Conservation (phyloP, 2,113 vertebrate species). For the Trematocara variabile region DNA sequence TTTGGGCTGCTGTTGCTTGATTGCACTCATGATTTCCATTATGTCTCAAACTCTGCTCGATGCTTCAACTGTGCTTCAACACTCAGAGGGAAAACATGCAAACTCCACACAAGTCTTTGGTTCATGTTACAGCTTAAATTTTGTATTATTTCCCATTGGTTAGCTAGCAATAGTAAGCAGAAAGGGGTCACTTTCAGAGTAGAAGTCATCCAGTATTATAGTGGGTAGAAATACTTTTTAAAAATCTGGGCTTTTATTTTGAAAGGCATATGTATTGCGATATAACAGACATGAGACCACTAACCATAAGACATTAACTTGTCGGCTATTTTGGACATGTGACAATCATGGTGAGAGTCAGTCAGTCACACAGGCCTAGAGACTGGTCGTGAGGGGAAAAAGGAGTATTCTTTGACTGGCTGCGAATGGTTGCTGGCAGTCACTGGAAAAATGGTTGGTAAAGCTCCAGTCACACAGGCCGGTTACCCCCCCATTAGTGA, state of each 20-base stretch:
- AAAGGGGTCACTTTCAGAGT: background rate
- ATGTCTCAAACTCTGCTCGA: background rate
- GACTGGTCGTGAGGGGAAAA: background rate
- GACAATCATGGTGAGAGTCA: accelerated
- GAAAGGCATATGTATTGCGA: accelerated
- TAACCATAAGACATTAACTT: background rate
- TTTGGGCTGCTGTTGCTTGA: background rate
- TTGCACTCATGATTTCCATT: background rate
- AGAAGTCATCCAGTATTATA: background rate
- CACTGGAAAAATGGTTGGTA: background rate
- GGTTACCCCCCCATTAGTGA: background rate
- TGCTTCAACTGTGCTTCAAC: background rate
- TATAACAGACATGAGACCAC: background rate
- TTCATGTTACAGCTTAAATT: background rate
- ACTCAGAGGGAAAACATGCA: background rate
- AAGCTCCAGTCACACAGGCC: accelerated
- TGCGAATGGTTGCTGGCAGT: accelerated
- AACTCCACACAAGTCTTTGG: background rate
- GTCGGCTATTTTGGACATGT: background rate
- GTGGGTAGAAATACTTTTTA: background rate
- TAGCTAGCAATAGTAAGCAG: background rate
- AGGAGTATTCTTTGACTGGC: background rate
- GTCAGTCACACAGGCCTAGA: background rate
- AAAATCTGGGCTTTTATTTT: background rate
- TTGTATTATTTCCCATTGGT: background rate